A percentile compares a stretch with the other conserved stretches of the same genome.
These are phyloP conservation scores for Druon quercuslanigerum DNA, from an alignment of 1,140 invertebrate species.

Conservation along the genomic window DNA sequence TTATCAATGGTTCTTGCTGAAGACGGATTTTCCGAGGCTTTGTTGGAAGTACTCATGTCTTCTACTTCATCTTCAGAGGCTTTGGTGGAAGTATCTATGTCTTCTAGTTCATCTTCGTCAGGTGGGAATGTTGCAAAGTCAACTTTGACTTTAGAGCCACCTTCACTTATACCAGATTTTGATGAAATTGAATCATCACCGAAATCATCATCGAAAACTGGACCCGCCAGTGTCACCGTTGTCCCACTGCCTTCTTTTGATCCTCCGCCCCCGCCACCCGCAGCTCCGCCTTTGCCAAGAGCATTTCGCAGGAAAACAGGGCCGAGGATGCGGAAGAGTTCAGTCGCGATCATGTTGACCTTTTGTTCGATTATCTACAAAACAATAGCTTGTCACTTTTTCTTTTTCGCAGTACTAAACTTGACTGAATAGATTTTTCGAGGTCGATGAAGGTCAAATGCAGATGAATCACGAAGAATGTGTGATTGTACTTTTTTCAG, in stretches of 20 bases:
- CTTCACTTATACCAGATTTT: slow-evolving; percentile 33
- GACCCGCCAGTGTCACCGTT: slow-evolving; percentile 65
- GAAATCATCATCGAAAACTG: slow-evolving; percentile 56
- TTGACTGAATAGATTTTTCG: slow-evolving; percentile 18
- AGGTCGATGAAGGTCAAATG: slow-evolving; percentile 10
- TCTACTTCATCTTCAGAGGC: neutral
- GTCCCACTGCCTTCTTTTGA: slow-evolving; percentile 52
- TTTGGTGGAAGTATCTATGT: slow-evolving; percentile 28
- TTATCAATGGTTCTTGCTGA: neutral
- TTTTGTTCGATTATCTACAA: slow-evolving; percentile 87
- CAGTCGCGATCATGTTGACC: slow-evolving; percentile 82
- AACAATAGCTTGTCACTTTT: slow-evolving; percentile 59
- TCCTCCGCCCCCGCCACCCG: slow-evolving; percentile 59
- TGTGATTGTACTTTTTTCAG: neutral
- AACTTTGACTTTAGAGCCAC: slow-evolving; percentile 65
- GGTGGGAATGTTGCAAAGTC: slow-evolving; percentile 76
- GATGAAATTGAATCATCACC: slow-evolving; percentile 18
- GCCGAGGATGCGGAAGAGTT: slow-evolving; percentile 81
- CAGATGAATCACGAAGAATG: neutral
- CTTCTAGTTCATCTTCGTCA: slow-evolving; percentile 67
- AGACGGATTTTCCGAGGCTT: neutral
- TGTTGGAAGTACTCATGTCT: neutral
- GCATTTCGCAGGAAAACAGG: slow-evolving; percentile 79
- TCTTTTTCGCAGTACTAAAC: neutral
- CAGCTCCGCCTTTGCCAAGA: slow-evolving; percentile 73